phyloP scores from a whole-genome alignment of 2,888 invertebrate genomes.

The Acronicta leporina region DNA sequence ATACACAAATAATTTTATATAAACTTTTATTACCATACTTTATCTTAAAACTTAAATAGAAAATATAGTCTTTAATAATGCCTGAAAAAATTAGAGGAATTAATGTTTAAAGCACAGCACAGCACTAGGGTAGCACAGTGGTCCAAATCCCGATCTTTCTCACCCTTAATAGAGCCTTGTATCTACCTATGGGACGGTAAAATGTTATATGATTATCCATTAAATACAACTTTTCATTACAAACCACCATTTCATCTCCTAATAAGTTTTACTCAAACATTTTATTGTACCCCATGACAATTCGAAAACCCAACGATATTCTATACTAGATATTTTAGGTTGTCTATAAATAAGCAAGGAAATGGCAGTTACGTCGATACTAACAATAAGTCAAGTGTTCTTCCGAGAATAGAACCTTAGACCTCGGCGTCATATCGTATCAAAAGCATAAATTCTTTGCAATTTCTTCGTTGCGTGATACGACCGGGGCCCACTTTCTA shows the following conservation, averaged over 20 bases:
- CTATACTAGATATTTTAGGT: slow-evolving; percentile 18
- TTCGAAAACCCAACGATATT: slow-evolving; percentile 15
- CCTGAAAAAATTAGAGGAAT: too few species aligned
- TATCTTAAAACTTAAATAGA: too few species aligned
- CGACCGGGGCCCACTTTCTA: slow-evolving; percentile 85
- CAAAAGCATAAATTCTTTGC: slow-evolving; percentile 88
- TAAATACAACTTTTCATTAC: too few species aligned
- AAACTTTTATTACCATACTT: too few species aligned
- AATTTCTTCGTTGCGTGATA: slow-evolving; percentile 87
- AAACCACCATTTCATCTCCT: too few species aligned
- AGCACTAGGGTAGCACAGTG: too few species aligned
- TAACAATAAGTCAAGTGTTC: slow-evolving; percentile 59
- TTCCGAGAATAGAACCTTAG: slow-evolving; percentile 74
- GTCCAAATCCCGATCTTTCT: too few species aligned
- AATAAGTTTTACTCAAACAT: slow-evolving; percentile 2
- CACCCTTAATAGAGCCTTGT: too few species aligned
- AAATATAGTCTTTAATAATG: too few species aligned
- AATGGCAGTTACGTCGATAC: slow-evolving; percentile 48
- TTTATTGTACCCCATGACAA: not conserved
- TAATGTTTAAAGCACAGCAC: too few species aligned
- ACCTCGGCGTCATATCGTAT: slow-evolving; percentile 78
- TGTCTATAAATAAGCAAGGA: slow-evolving; percentile 39
- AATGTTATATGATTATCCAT: too few species aligned
- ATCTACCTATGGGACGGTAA: too few species aligned
- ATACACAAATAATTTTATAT: slow-evolving; percentile 20